These are phyloP conservation scores for Loripinus fragilis DNA, from an alignment of 2,888 invertebrate genomes.

Conservation along the genomic window DNA sequence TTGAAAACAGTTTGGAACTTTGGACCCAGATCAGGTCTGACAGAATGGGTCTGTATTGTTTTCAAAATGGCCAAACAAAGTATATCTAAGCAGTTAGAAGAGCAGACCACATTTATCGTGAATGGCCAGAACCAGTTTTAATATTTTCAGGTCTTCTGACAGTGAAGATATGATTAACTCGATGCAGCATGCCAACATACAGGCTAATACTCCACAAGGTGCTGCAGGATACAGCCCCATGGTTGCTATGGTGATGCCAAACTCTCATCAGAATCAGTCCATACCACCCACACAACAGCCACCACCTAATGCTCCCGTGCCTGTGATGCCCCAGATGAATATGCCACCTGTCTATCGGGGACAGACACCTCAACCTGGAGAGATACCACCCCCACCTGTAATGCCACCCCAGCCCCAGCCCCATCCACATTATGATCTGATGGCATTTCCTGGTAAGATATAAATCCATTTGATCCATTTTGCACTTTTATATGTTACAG, in stretches of 20 bases:
- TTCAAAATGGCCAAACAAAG: too few species aligned
- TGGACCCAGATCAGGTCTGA: too few species aligned
- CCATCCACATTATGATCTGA: neutral
- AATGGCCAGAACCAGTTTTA: too few species aligned
- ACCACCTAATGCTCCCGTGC: neutral
- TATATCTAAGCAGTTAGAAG: too few species aligned
- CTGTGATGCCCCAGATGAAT: neutral
- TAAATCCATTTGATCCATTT: neutral
- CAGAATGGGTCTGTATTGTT: too few species aligned
- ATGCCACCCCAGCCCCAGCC: neutral
- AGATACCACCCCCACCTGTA: neutral
- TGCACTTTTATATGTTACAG: too few species aligned
- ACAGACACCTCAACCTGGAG: neutral
- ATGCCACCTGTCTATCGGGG: neutral
- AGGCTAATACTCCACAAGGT: neutral
- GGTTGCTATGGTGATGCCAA: neutral
- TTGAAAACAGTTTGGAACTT: too few species aligned
- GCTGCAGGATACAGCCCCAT: neutral
- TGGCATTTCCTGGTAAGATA: conserved; percentile 5
- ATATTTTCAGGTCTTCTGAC: neutral
- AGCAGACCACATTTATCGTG: too few species aligned
- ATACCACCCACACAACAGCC: neutral
- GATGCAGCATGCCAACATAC: neutral
- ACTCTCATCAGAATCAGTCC: neutral
- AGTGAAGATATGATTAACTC: conserved; percentile 1